Base-by-base conservation (phyloP, 1,140 invertebrate species). In the Eciton burchellii region DNA sequence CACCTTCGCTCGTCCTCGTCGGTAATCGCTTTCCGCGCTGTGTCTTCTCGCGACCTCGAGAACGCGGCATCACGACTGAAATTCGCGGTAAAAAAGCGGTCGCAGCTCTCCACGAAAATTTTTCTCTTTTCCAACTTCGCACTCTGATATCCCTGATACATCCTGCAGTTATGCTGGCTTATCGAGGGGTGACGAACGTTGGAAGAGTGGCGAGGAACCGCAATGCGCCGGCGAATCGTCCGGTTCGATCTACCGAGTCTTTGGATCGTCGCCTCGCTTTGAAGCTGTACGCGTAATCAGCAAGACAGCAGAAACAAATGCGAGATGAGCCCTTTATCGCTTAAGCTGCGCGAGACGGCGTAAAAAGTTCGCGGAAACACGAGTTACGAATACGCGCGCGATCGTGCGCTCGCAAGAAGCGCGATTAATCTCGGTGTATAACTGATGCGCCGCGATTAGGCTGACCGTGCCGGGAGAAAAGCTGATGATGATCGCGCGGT, bases 151-250 rank as follows among this genome's bases (percentile, higher is more conserved):
- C 49, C 43, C 24, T 29, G 35, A 77, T 54, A 62, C 14, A 21
- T 68, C 49, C n/a, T 45, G 49, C 12, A 16, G n/a, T 26, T n/a
- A 35, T 6, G 43, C 21, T 43, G 21, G 49, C 63, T 68, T 79
- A 79, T 79, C 74, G 63, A 35, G 45, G 49, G 24, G 70, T 79
- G 63, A 79, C 70, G 68, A 79, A 70, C 63, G 63, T 68, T 68
- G 26, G 68, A 41, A 29, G 35, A 12, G 16, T 68, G 24, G 16
- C 49, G 19, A 68, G 11, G 12, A 43, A 6, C 35, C 19, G 35
- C 45, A 68, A 79, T 21, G 24, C 12, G 24, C 12, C 12, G 12
- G 49, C 12, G 56, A 70, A 56, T 62, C 71, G 16, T 43, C 4
- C 9, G 2, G 63, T 70, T 26, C 9, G 2, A n/a, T 35, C 60